Evolutionary conservation across 2,888 invertebrate species (phyloP).

Genomic region (Actias luna): DNA sequence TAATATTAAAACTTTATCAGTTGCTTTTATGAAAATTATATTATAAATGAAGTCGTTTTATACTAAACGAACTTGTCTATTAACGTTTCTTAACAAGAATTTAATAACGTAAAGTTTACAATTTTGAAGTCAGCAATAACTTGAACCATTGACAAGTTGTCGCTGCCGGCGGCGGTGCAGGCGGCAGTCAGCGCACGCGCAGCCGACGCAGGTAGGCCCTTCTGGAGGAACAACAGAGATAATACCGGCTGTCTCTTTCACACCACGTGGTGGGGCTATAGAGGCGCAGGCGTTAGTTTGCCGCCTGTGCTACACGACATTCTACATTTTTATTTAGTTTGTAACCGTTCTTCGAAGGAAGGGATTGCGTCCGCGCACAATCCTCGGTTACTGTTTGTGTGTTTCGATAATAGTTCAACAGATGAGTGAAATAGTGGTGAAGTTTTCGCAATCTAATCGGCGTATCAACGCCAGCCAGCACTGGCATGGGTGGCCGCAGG

Average conservation of each 20-base stretch:
- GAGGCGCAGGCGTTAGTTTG: constrained; percentile 69
- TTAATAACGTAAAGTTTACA: constrained; percentile 32
- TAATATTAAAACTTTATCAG: no score
- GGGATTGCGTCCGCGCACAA: constrained; percentile 41
- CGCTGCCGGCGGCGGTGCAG: constrained; percentile 64
- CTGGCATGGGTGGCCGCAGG: constrained; percentile 73
- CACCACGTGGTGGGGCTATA: constrained; percentile 74
- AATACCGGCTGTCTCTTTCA: constrained; percentile 48
- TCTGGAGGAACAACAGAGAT: constrained; percentile 40
- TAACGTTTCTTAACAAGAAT: not conserved
- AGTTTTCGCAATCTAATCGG: constrained; percentile 56
- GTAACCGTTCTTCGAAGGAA: constrained; percentile 66
- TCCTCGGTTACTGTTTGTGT: constrained; percentile 52
- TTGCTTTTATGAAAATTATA: not conserved
- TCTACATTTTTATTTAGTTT: constrained; percentile 78
- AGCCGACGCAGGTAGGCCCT: constrained; percentile 78
- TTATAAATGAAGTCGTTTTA: not conserved
- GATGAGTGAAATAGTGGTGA: constrained; percentile 72
- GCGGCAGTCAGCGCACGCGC: constrained; percentile 72
- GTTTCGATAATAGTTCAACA: constrained; percentile 68
- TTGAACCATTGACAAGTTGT: constrained; percentile 76
- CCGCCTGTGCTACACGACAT: constrained; percentile 65
- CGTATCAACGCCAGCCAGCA: constrained; percentile 65
- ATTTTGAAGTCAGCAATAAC: constrained; percentile 64
- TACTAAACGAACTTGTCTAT: not conserved